Percentiles rank a stretch among this genome's conserved stretches.
Conservation (phyloP, 2,113 vertebrate species). For the Siniperca knerii region DNA sequence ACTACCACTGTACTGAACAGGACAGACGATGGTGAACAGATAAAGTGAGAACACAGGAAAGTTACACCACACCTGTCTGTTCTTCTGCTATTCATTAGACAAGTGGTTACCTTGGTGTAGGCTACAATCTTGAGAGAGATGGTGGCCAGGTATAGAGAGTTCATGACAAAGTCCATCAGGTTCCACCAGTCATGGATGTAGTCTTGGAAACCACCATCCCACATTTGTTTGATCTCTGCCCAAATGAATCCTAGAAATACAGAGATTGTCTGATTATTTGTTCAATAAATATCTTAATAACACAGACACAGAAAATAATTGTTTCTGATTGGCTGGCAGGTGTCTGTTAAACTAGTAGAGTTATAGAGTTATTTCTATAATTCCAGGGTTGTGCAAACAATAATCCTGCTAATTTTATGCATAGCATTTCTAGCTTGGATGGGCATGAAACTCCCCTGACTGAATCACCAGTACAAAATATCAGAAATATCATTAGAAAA, state of each 20-base stretch:
- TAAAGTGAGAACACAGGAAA: not conserved
- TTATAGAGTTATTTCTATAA: not conserved
- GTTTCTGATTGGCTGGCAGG: not conserved
- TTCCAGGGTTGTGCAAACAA: not conserved
- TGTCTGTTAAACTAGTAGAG: not conserved
- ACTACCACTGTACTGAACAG: constrained; percentile 90
- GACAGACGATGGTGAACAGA: not conserved
- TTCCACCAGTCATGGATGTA: constrained; percentile 99
- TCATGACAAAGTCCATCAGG: constrained; percentile 99
- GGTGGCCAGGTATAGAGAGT: constrained; percentile 98
- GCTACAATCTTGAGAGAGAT: constrained; percentile 98
- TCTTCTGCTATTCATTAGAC: not conserved
- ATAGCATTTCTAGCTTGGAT: not conserved
- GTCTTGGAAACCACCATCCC: constrained; percentile 98
- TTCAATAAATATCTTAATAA: not conserved
- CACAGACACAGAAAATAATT: not conserved
- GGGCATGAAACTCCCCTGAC: not conserved
- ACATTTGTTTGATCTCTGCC: constrained; percentile 99
- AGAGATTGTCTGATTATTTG: not conserved
- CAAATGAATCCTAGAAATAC: constrained; percentile 93
- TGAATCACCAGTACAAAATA: not conserved
- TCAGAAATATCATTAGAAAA: not conserved
- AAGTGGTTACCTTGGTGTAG: constrained; percentile 90
- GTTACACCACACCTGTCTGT: not conserved
- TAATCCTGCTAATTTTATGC: not conserved